These are phyloP conservation scores for Oceanodroma tethys DNA, from an alignment of 2,113 vertebrate species.

Conservation along the genomic window DNA sequence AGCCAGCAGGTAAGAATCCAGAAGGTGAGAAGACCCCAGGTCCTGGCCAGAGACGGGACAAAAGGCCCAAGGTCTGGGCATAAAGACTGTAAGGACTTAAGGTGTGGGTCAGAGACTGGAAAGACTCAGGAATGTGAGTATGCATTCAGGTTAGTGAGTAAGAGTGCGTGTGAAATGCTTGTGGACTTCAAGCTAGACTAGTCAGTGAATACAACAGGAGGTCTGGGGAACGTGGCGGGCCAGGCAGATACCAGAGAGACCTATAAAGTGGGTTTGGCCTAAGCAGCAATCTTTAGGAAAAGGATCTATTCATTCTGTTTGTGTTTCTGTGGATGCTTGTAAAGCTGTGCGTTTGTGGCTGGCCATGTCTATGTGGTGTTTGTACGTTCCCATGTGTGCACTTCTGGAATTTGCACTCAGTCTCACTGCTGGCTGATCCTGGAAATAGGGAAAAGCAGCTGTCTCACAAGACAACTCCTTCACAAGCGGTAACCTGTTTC, in stretches of 20 bases:
- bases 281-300: background rate
- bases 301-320: background rate
- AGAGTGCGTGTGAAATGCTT: too few species aligned
- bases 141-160: background rate
- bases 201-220: background rate
- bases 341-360: background rate
- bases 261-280: background rate
- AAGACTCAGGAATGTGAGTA: background rate
- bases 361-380: background rate
- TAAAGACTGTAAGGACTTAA: background rate
- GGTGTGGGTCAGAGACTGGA: background rate
- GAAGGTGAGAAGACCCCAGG: background rate
- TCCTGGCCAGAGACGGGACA: background rate
- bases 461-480: background rate
- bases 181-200: background rate
- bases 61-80: background rate
- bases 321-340: background rate
- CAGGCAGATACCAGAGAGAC: background rate
- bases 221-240: background rate
- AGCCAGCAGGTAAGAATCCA: background rate
- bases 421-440: background rate
- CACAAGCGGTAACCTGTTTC: background rate
- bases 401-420: background rate
- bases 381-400: background rate
- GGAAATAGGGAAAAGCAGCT: background rate